Base-by-base conservation (phyloP, 2,113 vertebrate genomes). In the Montifringilla adamsi region DNA sequence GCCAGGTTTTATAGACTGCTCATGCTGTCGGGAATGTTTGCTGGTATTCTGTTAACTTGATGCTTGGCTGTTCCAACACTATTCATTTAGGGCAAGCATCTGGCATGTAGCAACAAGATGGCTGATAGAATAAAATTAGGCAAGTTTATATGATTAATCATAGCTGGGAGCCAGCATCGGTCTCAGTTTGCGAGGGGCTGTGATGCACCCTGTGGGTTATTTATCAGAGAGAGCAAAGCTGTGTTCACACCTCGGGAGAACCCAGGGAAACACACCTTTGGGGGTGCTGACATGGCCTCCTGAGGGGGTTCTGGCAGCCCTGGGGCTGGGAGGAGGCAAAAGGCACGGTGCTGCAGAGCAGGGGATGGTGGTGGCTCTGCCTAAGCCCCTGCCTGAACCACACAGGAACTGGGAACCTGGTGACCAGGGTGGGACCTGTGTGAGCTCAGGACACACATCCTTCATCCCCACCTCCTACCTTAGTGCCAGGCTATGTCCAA, bases 41-140 rank as follows among this genome's bases (percentile, higher is more conserved):
- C 96, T 95, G 94, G 86, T 95, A 94, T 93, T 95, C 95, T 94
- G 94, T 96, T 97, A 97, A 97, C 96, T 97, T 93, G 90, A 82
- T 95, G 90, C 84, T 92, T 96, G 95, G 95, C 95, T 96, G 91
- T 97, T 95, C 94, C 94, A 93, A 72, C 89, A 86, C 96, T 96
- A 91, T 97, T 97, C 95, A 94, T 96, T 94, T 93, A 93, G 94
- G 87, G 85, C 95, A 93, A 96, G 96, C 95, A 96, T 95, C 96
- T 96, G 96, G 97, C 94, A 94, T 95, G 89, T 94, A 95, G 96
- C 89, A 95, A 95, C 91, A 94, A 96, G 95, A 97, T 94, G 94
- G 93, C 91, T 96, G 92, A 93, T 84, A 35, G 91, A 96, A 97
- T 94, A 93, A 95, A 97, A 97, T 94, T 78, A 97, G 90, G 93